Evolutionary conservation across 1,140 invertebrate genomes (phyloP).

Genomic region (Neodiprion fabricii): DNA sequence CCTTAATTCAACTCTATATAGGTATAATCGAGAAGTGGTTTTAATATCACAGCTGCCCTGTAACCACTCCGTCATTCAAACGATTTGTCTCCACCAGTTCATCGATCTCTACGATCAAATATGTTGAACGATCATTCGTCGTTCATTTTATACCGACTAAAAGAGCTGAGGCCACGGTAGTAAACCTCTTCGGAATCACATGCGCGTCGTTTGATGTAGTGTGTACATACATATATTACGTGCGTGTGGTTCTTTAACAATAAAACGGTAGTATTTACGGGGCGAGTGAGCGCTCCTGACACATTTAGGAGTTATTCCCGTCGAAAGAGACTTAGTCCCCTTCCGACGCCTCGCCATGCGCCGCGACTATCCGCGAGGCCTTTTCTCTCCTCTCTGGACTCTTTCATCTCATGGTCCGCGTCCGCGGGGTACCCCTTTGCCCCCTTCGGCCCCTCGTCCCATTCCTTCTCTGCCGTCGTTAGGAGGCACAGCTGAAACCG

Average conservation of each 20-base stretch:
- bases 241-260: slow-evolving; percentile 9
- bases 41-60: too few species aligned
- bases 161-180: not conserved
- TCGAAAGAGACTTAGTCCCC: not conserved
- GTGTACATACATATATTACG: not conserved
- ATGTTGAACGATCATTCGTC: not conserved
- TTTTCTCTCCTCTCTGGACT: not conserved
- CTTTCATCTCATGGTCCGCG: not conserved
- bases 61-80: not conserved
- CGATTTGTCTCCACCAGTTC: not conserved
- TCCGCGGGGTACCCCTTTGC: not conserved
- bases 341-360: not conserved
- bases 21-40: too few species aligned
- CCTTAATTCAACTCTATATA: too few species aligned
- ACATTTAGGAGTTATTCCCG: slow-evolving; percentile 15
- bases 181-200: not conserved
- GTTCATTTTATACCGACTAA: too few species aligned
- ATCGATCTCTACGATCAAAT: not conserved
- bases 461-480: not conserved
- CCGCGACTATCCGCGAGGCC: not conserved
- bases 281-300: slow-evolving; percentile 13
- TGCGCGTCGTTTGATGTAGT: not conserved
- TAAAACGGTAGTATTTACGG: slow-evolving; percentile 13
- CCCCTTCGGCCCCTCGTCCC: not conserved
- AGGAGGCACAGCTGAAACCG: not conserved